Conservation (phyloP, 2,888 invertebrate species). For the Eupithecia exiguata region DNA sequence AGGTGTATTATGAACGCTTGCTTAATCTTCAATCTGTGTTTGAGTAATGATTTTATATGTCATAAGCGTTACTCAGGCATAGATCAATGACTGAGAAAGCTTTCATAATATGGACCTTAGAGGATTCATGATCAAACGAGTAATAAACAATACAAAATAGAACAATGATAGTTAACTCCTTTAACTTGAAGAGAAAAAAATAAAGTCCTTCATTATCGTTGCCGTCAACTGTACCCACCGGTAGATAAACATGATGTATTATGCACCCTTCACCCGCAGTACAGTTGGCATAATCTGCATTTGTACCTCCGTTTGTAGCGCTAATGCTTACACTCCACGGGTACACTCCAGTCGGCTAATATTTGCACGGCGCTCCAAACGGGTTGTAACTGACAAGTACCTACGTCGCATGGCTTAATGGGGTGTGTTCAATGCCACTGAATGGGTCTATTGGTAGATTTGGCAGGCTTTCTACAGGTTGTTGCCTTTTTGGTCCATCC, state of each 20-base stretch:
- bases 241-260: conserved; percentile 32
- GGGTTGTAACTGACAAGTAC: conserved; percentile 70
- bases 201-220: conserved; percentile 47
- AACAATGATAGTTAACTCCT: not conserved
- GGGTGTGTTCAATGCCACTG: conserved; percentile 48
- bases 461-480: not conserved
- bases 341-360: conserved; percentile 72
- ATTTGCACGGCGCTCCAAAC: conserved; percentile 73
- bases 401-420: conserved; percentile 75
- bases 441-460: conserved; percentile 3
- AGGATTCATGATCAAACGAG: not conserved
- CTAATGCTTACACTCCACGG: conserved; percentile 51
- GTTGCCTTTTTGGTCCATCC: not conserved
- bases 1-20: too few species aligned
- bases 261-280: conserved; percentile 69
- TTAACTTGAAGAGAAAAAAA: too few species aligned
- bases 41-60: too few species aligned
- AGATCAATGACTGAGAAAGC: too few species aligned
- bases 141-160: not conserved
- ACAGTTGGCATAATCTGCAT: conserved; percentile 66
- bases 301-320: conserved; percentile 48
- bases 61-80: too few species aligned
- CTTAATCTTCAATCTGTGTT: too few species aligned
- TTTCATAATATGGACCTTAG: too few species aligned
- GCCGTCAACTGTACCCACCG: not conserved